Evolutionary conservation across 2,113 vertebrate genomes (phyloP).

Genomic region (Lophius piscatorius): DNA sequence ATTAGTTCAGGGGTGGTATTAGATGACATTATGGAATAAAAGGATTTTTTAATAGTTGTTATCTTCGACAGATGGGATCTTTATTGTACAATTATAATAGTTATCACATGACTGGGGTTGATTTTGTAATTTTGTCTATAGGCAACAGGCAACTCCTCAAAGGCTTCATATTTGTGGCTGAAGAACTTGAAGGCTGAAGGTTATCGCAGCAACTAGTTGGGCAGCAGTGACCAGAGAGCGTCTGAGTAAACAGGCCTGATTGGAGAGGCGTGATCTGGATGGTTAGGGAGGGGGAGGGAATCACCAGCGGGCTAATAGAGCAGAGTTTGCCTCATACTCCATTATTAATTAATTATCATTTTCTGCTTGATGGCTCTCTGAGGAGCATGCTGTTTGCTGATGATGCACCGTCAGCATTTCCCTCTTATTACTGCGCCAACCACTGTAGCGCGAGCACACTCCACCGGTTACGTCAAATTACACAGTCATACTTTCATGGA

Average conservation of each 20-base stretch:
- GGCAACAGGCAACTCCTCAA: no score
- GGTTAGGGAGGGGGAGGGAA: conserved; percentile 64
- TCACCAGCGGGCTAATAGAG: conserved; percentile 76
- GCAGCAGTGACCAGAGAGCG: conserved; percentile 44
- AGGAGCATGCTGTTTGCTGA: conserved; percentile 60
- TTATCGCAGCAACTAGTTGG: no score
- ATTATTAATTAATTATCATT: conserved; percentile 82
- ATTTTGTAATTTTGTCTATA: no score
- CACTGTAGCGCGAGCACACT: conserved; percentile 51
- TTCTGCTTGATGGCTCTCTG: conserved; percentile 78
- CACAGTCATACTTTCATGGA: conserved; percentile 63
- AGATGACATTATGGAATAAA: no score
- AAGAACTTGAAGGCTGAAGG: no score
- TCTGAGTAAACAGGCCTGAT: conserved; percentile 45
- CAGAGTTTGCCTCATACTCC: conserved; percentile 64
- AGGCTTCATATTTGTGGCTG: no score
- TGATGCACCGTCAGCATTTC: conserved; percentile 77
- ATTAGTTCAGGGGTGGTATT: no score
- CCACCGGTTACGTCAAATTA: conserved; percentile 66
- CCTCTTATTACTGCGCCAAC: conserved; percentile 68
- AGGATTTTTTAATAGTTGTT: no score
- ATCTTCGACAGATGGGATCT: no score
- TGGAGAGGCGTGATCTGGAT: conserved; percentile 53
- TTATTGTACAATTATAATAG: no score
- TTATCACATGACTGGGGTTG: no score